Percentiles rank a stretch among this genome's conserved stretches.
phyloP scores from a whole-genome alignment of 2,113 vertebrate genomes.

The Morone chrysops region DNA sequence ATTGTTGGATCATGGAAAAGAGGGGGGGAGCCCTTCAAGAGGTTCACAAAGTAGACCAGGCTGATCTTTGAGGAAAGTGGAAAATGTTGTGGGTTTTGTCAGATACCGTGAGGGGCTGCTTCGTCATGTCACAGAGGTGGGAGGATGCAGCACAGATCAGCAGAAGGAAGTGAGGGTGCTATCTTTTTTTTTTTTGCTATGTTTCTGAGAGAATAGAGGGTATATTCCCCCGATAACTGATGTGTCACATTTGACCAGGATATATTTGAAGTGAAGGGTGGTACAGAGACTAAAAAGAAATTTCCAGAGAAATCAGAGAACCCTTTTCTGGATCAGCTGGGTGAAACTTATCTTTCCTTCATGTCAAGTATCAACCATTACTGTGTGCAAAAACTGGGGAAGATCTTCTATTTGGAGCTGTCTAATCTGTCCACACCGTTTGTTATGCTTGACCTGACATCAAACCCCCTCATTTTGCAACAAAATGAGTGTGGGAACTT shows the following conservation, averaged over 20 bases:
- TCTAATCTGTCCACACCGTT: background rate
- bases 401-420: background rate
- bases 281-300: background rate
- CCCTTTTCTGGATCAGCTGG: background rate
- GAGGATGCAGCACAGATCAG: background rate
- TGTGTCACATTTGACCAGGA: background rate
- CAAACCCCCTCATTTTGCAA: no score
- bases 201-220: background rate
- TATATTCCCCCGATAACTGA: background rate
- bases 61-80: background rate
- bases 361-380: background rate
- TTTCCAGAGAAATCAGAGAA: background rate
- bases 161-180: constrained; percentile 25
- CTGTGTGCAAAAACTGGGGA: background rate
- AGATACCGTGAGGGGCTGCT: background rate
- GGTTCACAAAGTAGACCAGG: background rate
- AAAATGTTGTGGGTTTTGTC: constrained; percentile 39
- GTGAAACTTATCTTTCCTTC: background rate
- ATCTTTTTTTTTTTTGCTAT: background rate
- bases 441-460: background rate
- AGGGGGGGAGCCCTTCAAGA: background rate
- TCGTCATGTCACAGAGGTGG: background rate
- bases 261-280: background rate
- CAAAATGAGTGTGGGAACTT: background rate
- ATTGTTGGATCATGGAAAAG: constrained; percentile 1